Base-by-base conservation (phyloP, 2,888 invertebrate genomes). In the Drosophila anomelani region DNA sequence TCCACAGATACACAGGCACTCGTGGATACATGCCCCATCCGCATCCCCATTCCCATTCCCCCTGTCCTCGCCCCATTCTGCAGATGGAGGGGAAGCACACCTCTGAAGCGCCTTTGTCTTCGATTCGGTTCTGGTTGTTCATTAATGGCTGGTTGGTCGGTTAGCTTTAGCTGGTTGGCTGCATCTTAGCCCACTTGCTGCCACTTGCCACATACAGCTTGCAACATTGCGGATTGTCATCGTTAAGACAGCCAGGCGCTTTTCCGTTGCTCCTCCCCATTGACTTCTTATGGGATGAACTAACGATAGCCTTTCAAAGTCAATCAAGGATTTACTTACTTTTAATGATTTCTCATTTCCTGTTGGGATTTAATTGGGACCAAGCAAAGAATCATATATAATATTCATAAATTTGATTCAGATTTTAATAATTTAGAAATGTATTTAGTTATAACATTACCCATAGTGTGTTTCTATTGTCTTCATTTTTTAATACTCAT, bases 261-360 rank as follows among this genome's bases (percentile, higher is more conserved):
- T 41, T 46, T 34, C 59, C 53, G 54, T 77, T 81, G 80, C 82
- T 82, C 79, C 82, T 77, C 79, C 82, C 67, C 53, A 44, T 59
- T 51, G 12, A 13, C 12, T 39, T 9, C 15, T 20, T n/a, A n/a
- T 20, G 15, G 51, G 15, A 51, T 51, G 5, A 51, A 20, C 34
- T 3, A 34, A 34, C 13, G 34, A 34, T 34, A 20, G 34, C 51
- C 51, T 34, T 9, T 51, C 20, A 51, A 51, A 51, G 15, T 51
- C 51, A 20, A 34, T 20, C 34, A 51, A 15, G 7, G 8, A 13
- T 4, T 17, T 17, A 49, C 32, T 49, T 36, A 10, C 36, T 36
- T 10, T 36, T 36, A 36, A 36, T 5, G 13, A 36, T 5, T 15
- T 13, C 8, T 29, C 1, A 13, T 17, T 49, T 49, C 12, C 17